phyloP scores from a whole-genome alignment of 2,113 vertebrate species.

The Eclectus roratus region DNA sequence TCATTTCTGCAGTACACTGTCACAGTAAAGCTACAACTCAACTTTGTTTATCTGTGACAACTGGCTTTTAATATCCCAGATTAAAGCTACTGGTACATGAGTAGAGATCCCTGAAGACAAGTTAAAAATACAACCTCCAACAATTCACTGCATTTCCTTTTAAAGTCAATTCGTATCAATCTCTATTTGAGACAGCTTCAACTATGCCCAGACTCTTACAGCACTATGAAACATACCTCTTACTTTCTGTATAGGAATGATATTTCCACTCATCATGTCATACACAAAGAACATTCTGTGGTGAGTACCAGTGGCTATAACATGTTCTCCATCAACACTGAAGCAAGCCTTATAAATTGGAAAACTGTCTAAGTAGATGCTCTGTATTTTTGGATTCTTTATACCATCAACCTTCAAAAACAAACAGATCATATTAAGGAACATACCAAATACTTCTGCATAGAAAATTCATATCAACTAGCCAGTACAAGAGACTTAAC shows the following conservation, averaged over 20 bases:
- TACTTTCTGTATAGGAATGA: conserved; percentile 81
- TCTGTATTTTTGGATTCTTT: conserved; percentile 93
- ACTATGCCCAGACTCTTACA: neutral
- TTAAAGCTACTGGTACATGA: neutral
- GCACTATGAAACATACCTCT: conserved; percentile 77
- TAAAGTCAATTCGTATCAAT: neutral
- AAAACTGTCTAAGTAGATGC: conserved; percentile 89
- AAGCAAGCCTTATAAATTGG: conserved; percentile 87
- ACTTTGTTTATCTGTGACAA: neutral
- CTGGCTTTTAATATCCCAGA: neutral
- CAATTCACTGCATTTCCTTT: neutral
- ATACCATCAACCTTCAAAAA: conserved; percentile 88
- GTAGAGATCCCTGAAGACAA: neutral
- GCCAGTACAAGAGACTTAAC: neutral
- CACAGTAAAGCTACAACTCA: neutral
- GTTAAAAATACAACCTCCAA: neutral
- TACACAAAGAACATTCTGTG: conserved; percentile 93
- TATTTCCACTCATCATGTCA: conserved; percentile 91
- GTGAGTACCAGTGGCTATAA: conserved; percentile 86
- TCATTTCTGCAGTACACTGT: neutral
- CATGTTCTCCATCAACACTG: conserved; percentile 83
- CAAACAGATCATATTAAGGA: neutral
- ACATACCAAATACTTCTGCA: neutral
- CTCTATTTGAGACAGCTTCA: neutral
- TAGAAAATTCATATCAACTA: neutral